Percentiles rank a stretch among this genome's conserved stretches.
Conservation (phyloP, 2,797 vertebrate genomes). For the Falco rusticolus region DNA sequence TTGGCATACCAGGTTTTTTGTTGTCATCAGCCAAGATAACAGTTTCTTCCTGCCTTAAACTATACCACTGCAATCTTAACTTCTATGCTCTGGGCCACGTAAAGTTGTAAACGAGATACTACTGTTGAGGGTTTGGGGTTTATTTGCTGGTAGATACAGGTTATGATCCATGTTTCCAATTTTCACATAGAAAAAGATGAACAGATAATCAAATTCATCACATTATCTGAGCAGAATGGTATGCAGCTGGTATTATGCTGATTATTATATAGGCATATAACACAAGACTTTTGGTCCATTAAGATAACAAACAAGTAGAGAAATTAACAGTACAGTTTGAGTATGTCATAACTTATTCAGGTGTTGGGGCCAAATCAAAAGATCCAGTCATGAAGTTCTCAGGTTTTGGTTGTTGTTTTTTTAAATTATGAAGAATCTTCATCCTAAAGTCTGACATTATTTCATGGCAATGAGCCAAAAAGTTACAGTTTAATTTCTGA, state of each 20-base stretch:
- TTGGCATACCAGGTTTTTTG: not conserved
- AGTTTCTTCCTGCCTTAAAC: not conserved
- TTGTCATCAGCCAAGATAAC: not conserved
- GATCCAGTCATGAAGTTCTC: not conserved
- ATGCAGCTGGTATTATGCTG: not conserved
- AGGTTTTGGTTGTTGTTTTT: not conserved
- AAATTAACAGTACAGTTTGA: not conserved
- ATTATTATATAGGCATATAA: not conserved
- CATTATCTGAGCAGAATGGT: not conserved
- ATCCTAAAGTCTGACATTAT: not conserved
- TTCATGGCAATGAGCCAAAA: not conserved
- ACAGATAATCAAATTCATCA: not conserved
- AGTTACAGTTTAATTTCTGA: not conserved
- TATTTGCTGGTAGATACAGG: not conserved
- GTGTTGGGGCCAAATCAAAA: not conserved
- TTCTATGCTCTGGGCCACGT: not conserved
- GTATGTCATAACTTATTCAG: not conserved
- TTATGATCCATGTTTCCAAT: not conserved
- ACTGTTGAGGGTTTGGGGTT: not conserved
- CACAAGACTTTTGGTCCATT: not conserved
- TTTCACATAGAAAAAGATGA: not conserved
- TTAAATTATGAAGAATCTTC: not conserved
- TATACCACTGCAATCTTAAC: not conserved
- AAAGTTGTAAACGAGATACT: not conserved
- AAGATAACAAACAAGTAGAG: not conserved